Evolutionary conservation across 2,888 invertebrate genomes (phyloP).

Genomic region (Tortricodes alternella): DNA sequence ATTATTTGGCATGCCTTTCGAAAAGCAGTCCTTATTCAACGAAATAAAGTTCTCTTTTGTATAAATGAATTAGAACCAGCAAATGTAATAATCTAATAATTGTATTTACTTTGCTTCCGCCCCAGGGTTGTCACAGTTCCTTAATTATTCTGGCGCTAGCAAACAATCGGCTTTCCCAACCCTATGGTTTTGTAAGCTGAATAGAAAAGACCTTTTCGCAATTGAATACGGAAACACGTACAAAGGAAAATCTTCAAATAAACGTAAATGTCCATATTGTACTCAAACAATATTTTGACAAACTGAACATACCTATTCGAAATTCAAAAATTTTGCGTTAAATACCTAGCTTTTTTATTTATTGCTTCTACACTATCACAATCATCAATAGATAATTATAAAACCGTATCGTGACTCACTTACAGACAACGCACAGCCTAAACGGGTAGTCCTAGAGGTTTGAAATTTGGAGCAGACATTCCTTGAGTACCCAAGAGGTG

Average conservation of each 20-base stretch:
- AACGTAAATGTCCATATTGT: too few relatives aligned
- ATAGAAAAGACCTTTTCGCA: neutral
- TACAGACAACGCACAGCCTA: too few relatives aligned
- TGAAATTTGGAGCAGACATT: too few relatives aligned
- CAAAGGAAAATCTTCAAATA: neutral
- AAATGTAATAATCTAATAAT: slow-evolving; percentile 23
- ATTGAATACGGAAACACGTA: neutral
- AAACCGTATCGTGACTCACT: too few relatives aligned
- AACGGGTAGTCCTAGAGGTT: too few relatives aligned
- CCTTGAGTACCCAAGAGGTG: too few relatives aligned
- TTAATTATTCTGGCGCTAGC: neutral
- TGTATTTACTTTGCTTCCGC: slow-evolving; percentile 10
- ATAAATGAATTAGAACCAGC: neutral
- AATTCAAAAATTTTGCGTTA: too few relatives aligned
- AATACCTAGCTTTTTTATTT: too few relatives aligned
- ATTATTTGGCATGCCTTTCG: neutral
- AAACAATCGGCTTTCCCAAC: slow-evolving; percentile 7
- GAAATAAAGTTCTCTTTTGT: neutral
- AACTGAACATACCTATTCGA: too few relatives aligned
- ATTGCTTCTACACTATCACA: too few relatives aligned
- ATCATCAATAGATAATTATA: too few relatives aligned
- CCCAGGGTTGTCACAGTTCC: slow-evolving; percentile 8
- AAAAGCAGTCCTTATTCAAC: neutral
- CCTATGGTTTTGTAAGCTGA: neutral
- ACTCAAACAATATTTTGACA: neutral